Evolutionary conservation across 2,113 vertebrate genomes (phyloP), one percentile per base, ranked within the genome.

Genomic region (Macaca mulatta): DNA sequence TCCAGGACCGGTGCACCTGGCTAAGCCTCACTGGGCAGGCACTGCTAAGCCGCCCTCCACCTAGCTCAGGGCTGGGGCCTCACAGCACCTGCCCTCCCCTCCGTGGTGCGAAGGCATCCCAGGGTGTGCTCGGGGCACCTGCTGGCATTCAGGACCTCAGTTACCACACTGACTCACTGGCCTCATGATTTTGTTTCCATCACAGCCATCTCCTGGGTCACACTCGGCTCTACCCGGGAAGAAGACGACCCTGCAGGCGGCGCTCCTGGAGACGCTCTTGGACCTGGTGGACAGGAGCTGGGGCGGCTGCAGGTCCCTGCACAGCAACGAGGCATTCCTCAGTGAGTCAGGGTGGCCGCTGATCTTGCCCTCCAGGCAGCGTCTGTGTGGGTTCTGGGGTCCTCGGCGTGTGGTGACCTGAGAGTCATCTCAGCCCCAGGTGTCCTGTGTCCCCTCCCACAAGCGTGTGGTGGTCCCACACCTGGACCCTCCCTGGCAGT

Each of bases 271-370:
- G 81, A 96, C 97, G 10, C 98, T 99, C 30, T 98, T 99, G 0
- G 98, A 98, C 92, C 98, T 99, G 1, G 98, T 99, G 92, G 99
- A 99, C 97, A 99, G 98, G 98, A 98, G 99, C 97, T 99, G 99
- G 99, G 98, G 90, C 0, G 99, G 98, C 80, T 94, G 97, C 94
- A 98, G 96, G 69, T 99, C 99, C 3, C 98, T 99, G 91, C 99
- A 98, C 52, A 59, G 98, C 77, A 98, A 99, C n/a, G 97, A 98
- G 93, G 98, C 96, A 57, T 99, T 99, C 98, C 98, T 99, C 18
- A 98, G 99, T 99, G 97, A 99, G 99, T 98, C 45, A 38, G 23
- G 32, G 6, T 0, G 5, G 9, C 61, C 5, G 16, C 67, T 6
- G 67, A 32, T 35, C 67, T 69, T 6, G 14, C 30, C 10, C 18